A percentile compares a stretch with the other conserved stretches of the same genome.
phyloP scores from a whole-genome alignment of 2,797 vertebrate genomes.

The Protonibea diacanthus region DNA sequence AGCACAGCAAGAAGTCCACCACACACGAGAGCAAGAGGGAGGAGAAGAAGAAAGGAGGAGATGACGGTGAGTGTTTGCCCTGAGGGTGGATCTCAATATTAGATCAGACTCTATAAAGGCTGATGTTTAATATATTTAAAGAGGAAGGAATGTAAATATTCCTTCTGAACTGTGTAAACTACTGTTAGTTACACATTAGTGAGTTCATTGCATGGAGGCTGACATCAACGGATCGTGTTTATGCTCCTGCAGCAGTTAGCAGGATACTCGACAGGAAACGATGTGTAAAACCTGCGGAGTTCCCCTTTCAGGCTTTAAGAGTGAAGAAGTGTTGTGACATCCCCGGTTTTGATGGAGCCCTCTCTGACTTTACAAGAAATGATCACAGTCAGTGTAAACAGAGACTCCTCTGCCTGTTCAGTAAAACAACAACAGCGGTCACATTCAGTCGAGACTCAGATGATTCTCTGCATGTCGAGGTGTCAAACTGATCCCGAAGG shows the following conservation, averaged over 20 bases:
- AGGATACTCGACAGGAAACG: too few relatives aligned
- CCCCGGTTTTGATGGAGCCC: not conserved
- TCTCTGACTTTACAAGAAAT: not conserved
- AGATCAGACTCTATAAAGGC: not conserved
- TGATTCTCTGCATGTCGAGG: too few relatives aligned
- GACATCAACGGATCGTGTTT: too few relatives aligned
- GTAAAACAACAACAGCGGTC: not conserved
- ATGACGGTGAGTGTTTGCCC: slow-evolving; percentile 77
- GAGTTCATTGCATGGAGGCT: too few relatives aligned
- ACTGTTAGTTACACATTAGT: too few relatives aligned
- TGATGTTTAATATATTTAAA: not conserved
- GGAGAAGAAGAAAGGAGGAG: slow-evolving; percentile 78
- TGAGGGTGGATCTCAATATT: not conserved
- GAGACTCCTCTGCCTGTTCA: not conserved
- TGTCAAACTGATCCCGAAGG: too few relatives aligned
- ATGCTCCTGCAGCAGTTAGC: too few relatives aligned
- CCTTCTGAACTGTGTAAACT: too few relatives aligned
- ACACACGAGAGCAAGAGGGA: slow-evolving; percentile 77
- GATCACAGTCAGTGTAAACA: not conserved
- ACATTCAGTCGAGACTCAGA: too few relatives aligned
- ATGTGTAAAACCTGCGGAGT: not conserved
- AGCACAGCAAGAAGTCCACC: slow-evolving; percentile 79
- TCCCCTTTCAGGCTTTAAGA: not conserved
- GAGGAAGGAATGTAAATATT: too few relatives aligned
- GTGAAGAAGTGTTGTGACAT: not conserved